Evolutionary conservation across 2,888 invertebrate genomes (phyloP).

Genomic region (Oscheius sp.): DNA sequence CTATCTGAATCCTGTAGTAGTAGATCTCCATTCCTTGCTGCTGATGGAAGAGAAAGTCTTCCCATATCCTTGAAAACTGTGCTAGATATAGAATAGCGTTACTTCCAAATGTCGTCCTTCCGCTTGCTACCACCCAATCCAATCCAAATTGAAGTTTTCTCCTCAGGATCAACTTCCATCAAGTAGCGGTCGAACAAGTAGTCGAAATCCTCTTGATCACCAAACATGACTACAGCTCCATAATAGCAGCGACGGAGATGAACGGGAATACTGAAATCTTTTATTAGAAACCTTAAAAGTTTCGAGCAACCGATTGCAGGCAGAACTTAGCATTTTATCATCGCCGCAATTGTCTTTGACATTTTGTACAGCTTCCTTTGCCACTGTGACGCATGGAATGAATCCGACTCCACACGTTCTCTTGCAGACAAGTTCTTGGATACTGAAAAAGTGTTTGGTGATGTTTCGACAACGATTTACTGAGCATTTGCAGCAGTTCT

Average conservation of each 20-base stretch:
- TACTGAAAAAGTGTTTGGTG: slow-evolving; percentile 7
- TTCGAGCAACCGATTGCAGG: slow-evolving; percentile 44
- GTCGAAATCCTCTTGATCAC: slow-evolving; percentile 53
- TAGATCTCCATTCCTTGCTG: background rate
- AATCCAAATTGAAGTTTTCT: slow-evolving; percentile 8
- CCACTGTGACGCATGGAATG: slow-evolving; percentile 49
- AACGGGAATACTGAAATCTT: slow-evolving; percentile 49
- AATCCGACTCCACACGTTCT: slow-evolving; percentile 53
- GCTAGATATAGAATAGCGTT: background rate
- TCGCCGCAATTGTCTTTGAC: slow-evolving; percentile 43
- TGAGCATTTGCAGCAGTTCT: background rate
- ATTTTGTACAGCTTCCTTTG: slow-evolving; percentile 41
- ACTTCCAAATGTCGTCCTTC: slow-evolving; percentile 25
- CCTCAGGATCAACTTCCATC: slow-evolving; percentile 9
- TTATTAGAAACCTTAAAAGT: background rate
- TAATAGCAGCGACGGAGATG: slow-evolving; percentile 50
- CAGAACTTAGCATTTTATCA: slow-evolving; percentile 25
- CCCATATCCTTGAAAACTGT: background rate
- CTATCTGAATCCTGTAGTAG: background rate
- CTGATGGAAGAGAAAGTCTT: slow-evolving; percentile 2
- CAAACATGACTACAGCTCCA: slow-evolving; percentile 49
- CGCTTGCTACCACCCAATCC: slow-evolving; percentile 16
- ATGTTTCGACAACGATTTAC: background rate
- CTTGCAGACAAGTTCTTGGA: slow-evolving; percentile 21
- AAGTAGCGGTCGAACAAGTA: slow-evolving; percentile 52